Percentiles rank a stretch among this genome's conserved stretches.
Evolutionary conservation across 2,888 invertebrate genomes (phyloP).

Genomic region (Himalopsyche tibetana): DNA sequence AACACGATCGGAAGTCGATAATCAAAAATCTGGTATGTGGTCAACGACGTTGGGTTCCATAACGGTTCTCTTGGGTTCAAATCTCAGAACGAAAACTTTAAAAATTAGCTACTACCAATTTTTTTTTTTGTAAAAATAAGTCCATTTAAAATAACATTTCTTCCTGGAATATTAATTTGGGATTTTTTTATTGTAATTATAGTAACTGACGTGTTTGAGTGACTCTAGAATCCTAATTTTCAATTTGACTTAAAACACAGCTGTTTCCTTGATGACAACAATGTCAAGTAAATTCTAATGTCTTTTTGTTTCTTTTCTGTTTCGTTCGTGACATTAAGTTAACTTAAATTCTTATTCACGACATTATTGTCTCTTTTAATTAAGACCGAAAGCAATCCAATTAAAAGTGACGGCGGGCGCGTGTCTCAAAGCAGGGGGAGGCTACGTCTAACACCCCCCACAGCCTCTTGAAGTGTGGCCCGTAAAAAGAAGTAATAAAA

Average conservation of each 20-base stretch:
- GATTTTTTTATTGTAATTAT: not conserved
- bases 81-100: no score
- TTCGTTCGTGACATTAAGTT: conserved; percentile 27
- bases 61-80: no score
- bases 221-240: not conserved
- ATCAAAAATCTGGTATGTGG: no score
- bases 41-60: no score
- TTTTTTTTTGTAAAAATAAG: no score
- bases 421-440: conserved; percentile 2
- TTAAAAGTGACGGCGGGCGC: conserved; percentile 42
- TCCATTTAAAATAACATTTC: no score
- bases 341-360: conserved; percentile 30
- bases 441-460: not conserved
- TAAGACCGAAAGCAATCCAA: conserved; percentile 52
- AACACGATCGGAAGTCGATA: no score
- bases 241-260: not conserved
- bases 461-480: conserved; percentile 20
- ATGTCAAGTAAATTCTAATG: not conserved
- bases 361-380: conserved; percentile 47
- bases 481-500: not conserved
- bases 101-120: no score
- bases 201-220: not conserved
- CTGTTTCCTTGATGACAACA: not conserved
- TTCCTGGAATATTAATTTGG: not conserved
- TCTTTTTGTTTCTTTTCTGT: conserved; percentile 8